Base-by-base conservation (phyloP, 2,113 vertebrate species). In the Psammodynastes pulverulentus region DNA sequence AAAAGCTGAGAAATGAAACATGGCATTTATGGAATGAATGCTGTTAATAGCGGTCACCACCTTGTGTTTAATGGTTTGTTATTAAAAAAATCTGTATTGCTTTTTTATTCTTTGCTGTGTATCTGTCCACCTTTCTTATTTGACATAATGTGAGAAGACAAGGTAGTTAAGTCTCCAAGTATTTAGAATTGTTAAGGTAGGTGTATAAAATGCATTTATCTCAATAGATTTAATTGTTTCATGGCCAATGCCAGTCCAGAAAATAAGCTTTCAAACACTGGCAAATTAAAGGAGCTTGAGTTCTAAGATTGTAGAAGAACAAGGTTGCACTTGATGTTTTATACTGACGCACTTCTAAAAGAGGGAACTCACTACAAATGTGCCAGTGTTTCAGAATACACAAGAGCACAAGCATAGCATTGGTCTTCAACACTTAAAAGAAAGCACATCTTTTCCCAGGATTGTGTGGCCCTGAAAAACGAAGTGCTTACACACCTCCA, bases 1-100 rank as follows among this genome's bases (percentile, higher is more conserved):
- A 90, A 95, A 96, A 95, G 12, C 48, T 93, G 92, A 86, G 26
- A 91, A 46, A 93, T 96, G 92, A 97, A 95, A 95, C 94, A 95
- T 92, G 96, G 87, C 95, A 93, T 29, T 86, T 52, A 93, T 90
- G 91, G 93, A 97, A 95, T 95, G 54, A 95, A 94, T 91, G 94
- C 93, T 85, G 87, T 92, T 95, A 94, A 34, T 88, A 93, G 89
- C 88, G 56, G 89, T 93, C 95, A 95, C 92, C 91, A 95, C 92
- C 91, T 96, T 94, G 95, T 90, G 43, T 90, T 95, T 93, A 91
- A 92, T 94, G 91, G 94, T 94, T 96, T 92, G 94, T 92, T 79
- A 95, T 96, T 13, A 17, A 39, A 39, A 91, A 88, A 89, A 91
- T 95, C 92, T 9, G 0, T 91, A 89, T 15, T 13, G 72, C 52